phyloP scores from a whole-genome alignment of 2,888 invertebrate species.

The Lacanobia oleracea region DNA sequence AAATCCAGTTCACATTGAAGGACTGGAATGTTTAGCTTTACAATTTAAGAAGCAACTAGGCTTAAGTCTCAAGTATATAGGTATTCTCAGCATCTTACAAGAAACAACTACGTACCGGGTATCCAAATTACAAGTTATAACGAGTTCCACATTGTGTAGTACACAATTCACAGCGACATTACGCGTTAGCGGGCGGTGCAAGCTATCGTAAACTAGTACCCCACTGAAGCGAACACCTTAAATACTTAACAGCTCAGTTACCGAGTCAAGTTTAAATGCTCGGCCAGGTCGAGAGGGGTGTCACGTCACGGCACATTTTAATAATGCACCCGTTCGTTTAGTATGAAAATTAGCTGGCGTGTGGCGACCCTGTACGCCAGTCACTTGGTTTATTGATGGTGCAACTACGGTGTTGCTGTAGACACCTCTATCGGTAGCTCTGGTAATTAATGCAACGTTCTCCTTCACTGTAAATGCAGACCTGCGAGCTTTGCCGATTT shows the following conservation, averaged over 20 bases:
- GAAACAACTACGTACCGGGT: neutral
- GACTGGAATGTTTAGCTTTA: no score
- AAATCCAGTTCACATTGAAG: no score
- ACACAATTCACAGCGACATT: conserved; percentile 54
- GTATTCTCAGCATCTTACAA: neutral
- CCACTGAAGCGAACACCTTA: conserved; percentile 79
- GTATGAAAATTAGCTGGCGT: conserved; percentile 89
- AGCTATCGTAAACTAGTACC: conserved; percentile 73
- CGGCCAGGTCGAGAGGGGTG: conserved; percentile 81
- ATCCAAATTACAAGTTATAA: conserved; percentile 48
- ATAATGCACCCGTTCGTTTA: conserved; percentile 89
- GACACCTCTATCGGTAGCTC: conserved; percentile 67
- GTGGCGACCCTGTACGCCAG: conserved; percentile 75
- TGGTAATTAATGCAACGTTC: conserved; percentile 72
- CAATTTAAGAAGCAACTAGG: neutral
- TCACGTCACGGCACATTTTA: conserved; percentile 86
- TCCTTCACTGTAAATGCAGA: conserved; percentile 51
- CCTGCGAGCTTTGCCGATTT: conserved; percentile 38
- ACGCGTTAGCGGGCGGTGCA: conserved; percentile 58
- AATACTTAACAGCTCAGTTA: conserved; percentile 82
- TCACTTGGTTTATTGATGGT: conserved; percentile 83
- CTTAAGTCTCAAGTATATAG: neutral
- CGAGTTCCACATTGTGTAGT: conserved; percentile 43
- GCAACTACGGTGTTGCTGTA: conserved; percentile 60
- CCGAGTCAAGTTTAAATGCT: conserved; percentile 83